Conservation (phyloP, 2,113 vertebrate species). For the Taxidea taxus region DNA sequence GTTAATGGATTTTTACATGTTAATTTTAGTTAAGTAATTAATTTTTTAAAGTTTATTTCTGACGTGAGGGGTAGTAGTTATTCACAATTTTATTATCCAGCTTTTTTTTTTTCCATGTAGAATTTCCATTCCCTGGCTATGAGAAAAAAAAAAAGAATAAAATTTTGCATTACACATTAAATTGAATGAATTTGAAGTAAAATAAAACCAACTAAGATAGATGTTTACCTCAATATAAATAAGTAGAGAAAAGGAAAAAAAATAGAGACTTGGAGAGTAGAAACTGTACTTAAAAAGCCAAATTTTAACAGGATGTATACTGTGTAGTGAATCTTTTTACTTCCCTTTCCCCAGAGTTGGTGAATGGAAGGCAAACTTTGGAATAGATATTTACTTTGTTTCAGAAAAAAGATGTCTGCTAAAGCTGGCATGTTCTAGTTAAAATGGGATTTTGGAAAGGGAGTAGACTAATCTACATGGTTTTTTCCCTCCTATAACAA, state of each 20-base stretch:
- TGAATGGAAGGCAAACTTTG: conserved; percentile 65
- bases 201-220: neutral
- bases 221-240: neutral
- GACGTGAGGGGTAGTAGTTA: neutral
- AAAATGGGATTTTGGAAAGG: conserved; percentile 57
- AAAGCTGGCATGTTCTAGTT: conserved; percentile 78
- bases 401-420: conserved; percentile 74
- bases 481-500: conserved; percentile 72
- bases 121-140: neutral
- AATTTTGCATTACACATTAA: neutral
- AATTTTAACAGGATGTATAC: neutral
- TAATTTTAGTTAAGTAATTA: conserved; percentile 18
- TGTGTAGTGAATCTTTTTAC: neutral
- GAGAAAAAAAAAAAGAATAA: neutral
- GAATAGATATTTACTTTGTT: conserved; percentile 78
- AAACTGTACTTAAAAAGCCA: neutral
- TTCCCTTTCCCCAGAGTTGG: conserved; percentile 6
- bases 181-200: neutral
- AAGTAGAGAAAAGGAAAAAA: neutral
- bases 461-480: conserved; percentile 77
- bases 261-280: neutral
- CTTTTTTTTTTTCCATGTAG: neutral
- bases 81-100: conserved; percentile 2
- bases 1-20: neutral
- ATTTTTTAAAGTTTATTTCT: conserved; percentile 1